phyloP scores from a whole-genome alignment of 2,797 vertebrate genomes.

The Ctenopoma multispine region DNA sequence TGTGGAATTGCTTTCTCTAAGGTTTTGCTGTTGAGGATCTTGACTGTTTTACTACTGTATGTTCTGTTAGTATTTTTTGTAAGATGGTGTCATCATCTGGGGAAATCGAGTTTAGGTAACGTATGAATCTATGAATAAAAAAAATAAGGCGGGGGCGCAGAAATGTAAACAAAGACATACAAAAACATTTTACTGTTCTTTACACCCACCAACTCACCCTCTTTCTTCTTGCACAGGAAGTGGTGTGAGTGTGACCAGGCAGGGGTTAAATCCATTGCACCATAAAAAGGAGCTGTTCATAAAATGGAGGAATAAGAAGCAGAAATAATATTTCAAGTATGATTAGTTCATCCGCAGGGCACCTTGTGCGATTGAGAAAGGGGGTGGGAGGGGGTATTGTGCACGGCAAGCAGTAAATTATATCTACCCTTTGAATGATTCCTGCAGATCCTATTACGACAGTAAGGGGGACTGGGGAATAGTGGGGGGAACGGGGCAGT shows the following conservation, averaged over 20 bases:
- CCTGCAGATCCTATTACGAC: slow-evolving; percentile 91
- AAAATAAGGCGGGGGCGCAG: slow-evolving; percentile 44
- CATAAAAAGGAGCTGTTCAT: slow-evolving; percentile 88
- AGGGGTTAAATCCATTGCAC: slow-evolving; percentile 87
- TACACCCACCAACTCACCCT: slow-evolving; percentile 37
- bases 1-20: slow-evolving; percentile 54
- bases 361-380: slow-evolving; percentile 87
- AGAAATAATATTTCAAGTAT: slow-evolving; percentile 93
- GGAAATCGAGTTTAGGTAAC: slow-evolving; percentile 61
- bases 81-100: slow-evolving; percentile 41
- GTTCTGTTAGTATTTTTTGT: slow-evolving; percentile 43
- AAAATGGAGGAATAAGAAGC: slow-evolving; percentile 89
- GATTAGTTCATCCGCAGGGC: slow-evolving; percentile 91
- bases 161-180: slow-evolving; percentile 54
- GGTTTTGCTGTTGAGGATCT: slow-evolving; percentile 41
- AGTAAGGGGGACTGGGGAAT: slow-evolving; percentile 75
- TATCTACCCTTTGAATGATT: slow-evolving; percentile 93
- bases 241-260: slow-evolving; percentile 75
- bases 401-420: slow-evolving; percentile 89
- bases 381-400: slow-evolving; percentile 81
- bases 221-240: slow-evolving; percentile 39
- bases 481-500: slow-evolving; percentile 70
- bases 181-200: slow-evolving; percentile 39
- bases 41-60: slow-evolving; percentile 38
- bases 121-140: slow-evolving; percentile 60